These are phyloP conservation scores for Pyrrhosoma nymphula DNA, from an alignment of 2,888 invertebrate species.

Conservation along the genomic window DNA sequence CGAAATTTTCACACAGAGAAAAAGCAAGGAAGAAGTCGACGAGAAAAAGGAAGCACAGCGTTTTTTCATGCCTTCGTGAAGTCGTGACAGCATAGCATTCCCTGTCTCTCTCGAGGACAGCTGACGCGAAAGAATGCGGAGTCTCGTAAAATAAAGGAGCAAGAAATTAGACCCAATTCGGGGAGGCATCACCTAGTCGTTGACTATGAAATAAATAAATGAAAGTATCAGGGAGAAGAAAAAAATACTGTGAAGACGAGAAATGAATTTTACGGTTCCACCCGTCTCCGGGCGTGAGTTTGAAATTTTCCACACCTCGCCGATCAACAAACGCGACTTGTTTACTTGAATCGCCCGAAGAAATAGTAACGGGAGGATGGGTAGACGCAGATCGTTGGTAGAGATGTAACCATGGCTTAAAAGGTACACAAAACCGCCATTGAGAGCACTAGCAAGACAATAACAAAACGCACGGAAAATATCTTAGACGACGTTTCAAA, in stretches of 20 bases:
- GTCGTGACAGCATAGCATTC: neutral
- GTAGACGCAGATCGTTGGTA: neutral
- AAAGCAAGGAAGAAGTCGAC: neutral
- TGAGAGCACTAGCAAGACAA: neutral
- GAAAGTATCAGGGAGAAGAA: neutral
- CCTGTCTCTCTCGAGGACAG: neutral
- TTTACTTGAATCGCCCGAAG: conserved; percentile 9
- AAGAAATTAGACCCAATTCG: neutral
- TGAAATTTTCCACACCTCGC: neutral
- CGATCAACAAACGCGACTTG: neutral
- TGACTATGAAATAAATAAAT: neutral
- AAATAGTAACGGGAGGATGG: neutral
- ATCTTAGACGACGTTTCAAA: neutral
- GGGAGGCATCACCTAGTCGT: neutral
- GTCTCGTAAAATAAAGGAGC: neutral
- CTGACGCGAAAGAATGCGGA: conserved; percentile 39
- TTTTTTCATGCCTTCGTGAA: neutral
- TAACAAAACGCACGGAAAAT: neutral
- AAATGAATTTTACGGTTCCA: neutral
- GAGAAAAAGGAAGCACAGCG: neutral
- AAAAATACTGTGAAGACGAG: neutral
- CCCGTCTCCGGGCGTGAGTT: neutral
- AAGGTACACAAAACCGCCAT: neutral
- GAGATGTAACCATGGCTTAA: neutral
- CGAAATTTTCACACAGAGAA: neutral